Conservation (phyloP, 2,888 invertebrate species). For the Drosophila mayaguana region DNA sequence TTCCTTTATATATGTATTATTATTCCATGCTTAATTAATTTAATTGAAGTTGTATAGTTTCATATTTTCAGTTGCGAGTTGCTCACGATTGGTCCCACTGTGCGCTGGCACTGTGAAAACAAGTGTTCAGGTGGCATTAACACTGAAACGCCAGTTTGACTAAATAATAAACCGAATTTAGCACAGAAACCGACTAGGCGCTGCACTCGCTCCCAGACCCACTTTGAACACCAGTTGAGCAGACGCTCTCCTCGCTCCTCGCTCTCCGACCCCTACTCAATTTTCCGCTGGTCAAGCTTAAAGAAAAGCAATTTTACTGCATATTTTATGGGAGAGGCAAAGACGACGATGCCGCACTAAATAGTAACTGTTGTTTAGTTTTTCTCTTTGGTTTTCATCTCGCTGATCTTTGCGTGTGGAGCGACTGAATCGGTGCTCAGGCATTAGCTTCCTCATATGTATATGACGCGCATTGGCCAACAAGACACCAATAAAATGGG, state of each 20-base stretch:
- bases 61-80: not conserved
- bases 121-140: constrained; percentile 63
- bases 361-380: constrained; percentile 77
- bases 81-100: constrained; percentile 38
- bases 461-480: constrained; percentile 44
- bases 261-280: not conserved
- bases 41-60: not conserved
- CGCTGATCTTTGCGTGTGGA: constrained; percentile 50
- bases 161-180: constrained; percentile 56
- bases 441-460: constrained; percentile 71
- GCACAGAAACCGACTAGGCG: constrained; percentile 51
- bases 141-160: constrained; percentile 60
- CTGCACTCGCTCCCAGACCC: constrained; percentile 54
- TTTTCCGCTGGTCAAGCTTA: constrained; percentile 12
- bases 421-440: constrained; percentile 46
- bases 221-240: constrained; percentile 30
- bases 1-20: not conserved
- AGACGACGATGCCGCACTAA: constrained; percentile 55
- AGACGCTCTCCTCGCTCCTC: not conserved
- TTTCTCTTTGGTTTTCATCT: constrained; percentile 51
- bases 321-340: constrained; percentile 56
- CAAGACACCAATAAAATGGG: constrained; percentile 10
- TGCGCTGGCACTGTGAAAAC: constrained; percentile 60
- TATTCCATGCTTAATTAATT: not conserved
- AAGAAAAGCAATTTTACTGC: constrained; percentile 67